Conservation (phyloP, 2,113 vertebrate species). For the Myotis lucifugus region DNA sequence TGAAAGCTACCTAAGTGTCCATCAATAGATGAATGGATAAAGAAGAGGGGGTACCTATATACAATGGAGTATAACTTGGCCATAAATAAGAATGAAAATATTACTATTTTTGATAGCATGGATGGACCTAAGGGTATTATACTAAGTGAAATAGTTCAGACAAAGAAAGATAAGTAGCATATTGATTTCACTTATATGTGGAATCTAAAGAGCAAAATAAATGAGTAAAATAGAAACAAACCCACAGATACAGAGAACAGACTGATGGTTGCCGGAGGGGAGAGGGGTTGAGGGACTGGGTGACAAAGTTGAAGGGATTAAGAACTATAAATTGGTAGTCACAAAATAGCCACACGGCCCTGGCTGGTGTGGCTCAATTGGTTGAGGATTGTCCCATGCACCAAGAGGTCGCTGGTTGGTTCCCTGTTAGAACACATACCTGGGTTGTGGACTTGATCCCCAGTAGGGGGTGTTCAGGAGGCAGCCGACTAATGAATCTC, state of each 20-base stretch:
- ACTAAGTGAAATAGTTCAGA: neutral
- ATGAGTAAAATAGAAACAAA: neutral
- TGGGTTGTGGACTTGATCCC: neutral
- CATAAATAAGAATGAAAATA: neutral
- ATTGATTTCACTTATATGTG: neutral
- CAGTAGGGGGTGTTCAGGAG: neutral
- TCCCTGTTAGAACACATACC: neutral
- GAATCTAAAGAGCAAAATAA: neutral
- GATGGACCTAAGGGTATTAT: neutral
- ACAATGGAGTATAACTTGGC: neutral
- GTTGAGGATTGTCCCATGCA: neutral
- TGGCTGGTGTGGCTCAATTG: neutral
- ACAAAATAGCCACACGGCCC: neutral
- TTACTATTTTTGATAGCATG: neutral
- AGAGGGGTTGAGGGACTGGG: neutral
- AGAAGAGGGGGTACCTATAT: neutral
- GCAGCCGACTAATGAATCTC: neutral
- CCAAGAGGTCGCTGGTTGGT: neutral
- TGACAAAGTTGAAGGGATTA: neutral
- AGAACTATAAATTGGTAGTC: neutral
- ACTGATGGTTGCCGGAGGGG: neutral
- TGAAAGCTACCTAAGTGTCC: neutral
- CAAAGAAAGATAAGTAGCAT: neutral
- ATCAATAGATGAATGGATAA: neutral
- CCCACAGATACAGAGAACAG: neutral